Percentiles rank a stretch among this genome's conserved stretches.
Conservation (phyloP, 2,113 vertebrate species). For the Lota lota region DNA sequence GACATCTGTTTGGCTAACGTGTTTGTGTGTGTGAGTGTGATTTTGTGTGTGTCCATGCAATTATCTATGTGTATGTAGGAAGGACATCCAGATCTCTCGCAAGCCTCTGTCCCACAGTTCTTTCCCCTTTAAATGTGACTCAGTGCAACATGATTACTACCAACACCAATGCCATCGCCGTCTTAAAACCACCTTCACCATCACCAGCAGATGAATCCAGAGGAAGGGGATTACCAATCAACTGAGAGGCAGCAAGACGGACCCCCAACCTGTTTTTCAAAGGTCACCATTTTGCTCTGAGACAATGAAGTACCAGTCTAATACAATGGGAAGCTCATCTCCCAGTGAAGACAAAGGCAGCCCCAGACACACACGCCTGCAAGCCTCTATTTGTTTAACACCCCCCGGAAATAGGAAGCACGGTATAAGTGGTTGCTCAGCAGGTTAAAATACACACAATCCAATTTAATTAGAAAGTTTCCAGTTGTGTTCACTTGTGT, state of each 20-base stretch:
- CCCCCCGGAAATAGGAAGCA: background rate
- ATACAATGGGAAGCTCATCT: conserved; percentile 50
- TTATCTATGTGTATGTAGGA: background rate
- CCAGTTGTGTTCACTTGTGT: no score
- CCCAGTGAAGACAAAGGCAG: conserved; percentile 37
- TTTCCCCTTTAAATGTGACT: no score
- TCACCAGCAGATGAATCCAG: conserved; percentile 60
- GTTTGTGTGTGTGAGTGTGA: background rate
- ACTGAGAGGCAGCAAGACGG: conserved; percentile 47
- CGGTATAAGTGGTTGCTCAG: conserved; percentile 8
- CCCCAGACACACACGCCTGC: conserved; percentile 35
- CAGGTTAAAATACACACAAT: conserved; percentile 9
- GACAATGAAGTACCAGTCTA: conserved; percentile 42
- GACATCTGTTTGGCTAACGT: background rate
- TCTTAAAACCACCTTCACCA: conserved; percentile 17
- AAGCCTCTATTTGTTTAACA: conserved; percentile 24
- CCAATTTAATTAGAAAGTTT: no score
- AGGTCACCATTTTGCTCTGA: conserved; percentile 41
- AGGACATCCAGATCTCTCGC: conserved; percentile 30
- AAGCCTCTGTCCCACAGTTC: background rate
- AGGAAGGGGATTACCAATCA: conserved; percentile 63
- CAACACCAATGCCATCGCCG: conserved; percentile 11
- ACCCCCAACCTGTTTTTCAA: conserved; percentile 55
- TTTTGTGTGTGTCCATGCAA: background rate
- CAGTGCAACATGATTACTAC: no score